Conservation (phyloP, 1,140 invertebrate species). For the Apis cerana region DNA sequence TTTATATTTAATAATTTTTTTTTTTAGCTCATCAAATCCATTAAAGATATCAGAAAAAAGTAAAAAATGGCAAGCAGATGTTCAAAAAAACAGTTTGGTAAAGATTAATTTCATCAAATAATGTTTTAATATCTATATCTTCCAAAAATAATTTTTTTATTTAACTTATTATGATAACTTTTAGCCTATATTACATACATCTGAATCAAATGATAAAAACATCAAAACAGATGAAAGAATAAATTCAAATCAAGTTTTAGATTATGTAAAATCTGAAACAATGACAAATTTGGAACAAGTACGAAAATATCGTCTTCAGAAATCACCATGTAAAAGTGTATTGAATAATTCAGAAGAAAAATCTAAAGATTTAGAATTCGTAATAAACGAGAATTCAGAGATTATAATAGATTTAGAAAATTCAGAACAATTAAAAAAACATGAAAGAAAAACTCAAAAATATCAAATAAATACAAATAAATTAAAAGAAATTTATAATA, state of each 20-base stretch:
- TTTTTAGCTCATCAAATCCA: slow-evolving; percentile 52
- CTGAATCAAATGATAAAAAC: slow-evolving; percentile 51
- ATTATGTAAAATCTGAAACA: slow-evolving; percentile 59
- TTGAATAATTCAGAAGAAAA: slow-evolving; percentile 38
- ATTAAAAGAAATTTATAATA: slow-evolving; percentile 48
- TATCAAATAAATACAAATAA: slow-evolving; percentile 35
- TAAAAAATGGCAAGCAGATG: slow-evolving; percentile 57
- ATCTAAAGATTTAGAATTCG: slow-evolving; percentile 33
- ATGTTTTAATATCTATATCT: slow-evolving; percentile 14
- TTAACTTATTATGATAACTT: slow-evolving; percentile 22
- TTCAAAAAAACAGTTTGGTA: slow-evolving; percentile 63
- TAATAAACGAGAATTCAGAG: slow-evolving; percentile 17
- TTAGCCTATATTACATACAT: slow-evolving; percentile 53
- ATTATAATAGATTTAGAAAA: background rate
- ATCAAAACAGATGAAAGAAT: slow-evolving; percentile 10
- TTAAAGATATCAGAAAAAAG: slow-evolving; percentile 30
- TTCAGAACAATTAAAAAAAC: slow-evolving; percentile 20
- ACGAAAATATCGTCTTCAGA: slow-evolving; percentile 65
- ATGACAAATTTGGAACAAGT: slow-evolving; percentile 66
- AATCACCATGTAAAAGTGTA: slow-evolving; percentile 52
- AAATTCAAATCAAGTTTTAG: slow-evolving; percentile 38
- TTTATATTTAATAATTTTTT: slow-evolving; percentile 17
- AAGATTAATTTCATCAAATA: slow-evolving; percentile 30
- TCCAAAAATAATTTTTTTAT: background rate
- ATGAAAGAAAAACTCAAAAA: background rate